Percentiles rank a stretch among this genome's conserved stretches.
Evolutionary conservation across 2,113 vertebrate species (phyloP).

Genomic region (Dromas ardeola): DNA sequence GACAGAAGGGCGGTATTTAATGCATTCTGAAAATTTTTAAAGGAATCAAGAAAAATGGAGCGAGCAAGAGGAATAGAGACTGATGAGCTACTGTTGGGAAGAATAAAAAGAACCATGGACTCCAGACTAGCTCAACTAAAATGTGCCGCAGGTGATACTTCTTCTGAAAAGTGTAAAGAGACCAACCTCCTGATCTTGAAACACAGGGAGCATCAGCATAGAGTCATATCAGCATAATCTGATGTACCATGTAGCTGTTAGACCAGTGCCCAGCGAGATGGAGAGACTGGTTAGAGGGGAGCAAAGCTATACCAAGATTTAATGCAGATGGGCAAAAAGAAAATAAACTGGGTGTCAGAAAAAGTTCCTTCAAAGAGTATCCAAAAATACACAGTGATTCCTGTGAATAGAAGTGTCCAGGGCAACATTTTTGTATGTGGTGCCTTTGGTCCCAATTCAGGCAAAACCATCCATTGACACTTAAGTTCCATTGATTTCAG

Average conservation of each 20-base stretch:
- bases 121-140: neutral
- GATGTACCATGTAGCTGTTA: neutral
- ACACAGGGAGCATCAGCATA: neutral
- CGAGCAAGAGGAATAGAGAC: neutral
- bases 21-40: neutral
- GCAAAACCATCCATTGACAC: neutral
- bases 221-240: neutral
- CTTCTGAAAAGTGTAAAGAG: neutral
- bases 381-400: neutral
- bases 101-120: neutral
- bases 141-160: neutral
- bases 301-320: neutral
- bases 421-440: neutral
- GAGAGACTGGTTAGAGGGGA: neutral
- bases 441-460: neutral
- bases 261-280: too few relatives aligned
- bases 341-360: neutral
- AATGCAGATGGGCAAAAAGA: neutral
- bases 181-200: neutral
- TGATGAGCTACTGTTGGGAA: neutral
- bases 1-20: conserved; percentile 42
- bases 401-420: neutral
- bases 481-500: conserved; percentile 53
- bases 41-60: neutral
- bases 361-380: neutral